Evolutionary conservation across 2,113 vertebrate genomes (phyloP).

Genomic region (Paraplagusia blochii): DNA sequence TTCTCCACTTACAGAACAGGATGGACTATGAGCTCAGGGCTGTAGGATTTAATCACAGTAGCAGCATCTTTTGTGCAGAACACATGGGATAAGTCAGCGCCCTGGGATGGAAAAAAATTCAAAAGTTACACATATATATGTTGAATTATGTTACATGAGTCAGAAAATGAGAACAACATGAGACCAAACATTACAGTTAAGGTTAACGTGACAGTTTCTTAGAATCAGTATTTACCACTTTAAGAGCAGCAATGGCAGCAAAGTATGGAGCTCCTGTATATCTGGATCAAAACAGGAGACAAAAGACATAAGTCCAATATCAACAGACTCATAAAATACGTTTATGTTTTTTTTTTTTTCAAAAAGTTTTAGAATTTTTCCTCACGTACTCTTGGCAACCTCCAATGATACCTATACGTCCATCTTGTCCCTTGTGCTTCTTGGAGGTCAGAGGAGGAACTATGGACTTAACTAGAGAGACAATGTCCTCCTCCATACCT

Average conservation of each 20-base stretch:
- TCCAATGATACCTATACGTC: slow-evolving; percentile 89
- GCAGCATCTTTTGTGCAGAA: slow-evolving; percentile 96
- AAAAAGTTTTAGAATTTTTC: neutral
- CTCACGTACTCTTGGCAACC: slow-evolving; percentile 94
- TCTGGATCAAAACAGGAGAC: slow-evolving; percentile 59
- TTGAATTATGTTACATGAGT: too few relatives aligned
- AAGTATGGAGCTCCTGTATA: slow-evolving; percentile 98
- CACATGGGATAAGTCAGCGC: slow-evolving; percentile 94
- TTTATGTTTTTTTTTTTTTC: slow-evolving; percentile 1
- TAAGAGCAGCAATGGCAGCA: slow-evolving; percentile 93
- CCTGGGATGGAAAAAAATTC: slow-evolving; percentile 74
- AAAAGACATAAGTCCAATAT: neutral
- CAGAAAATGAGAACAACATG: too few relatives aligned
- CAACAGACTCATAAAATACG: neutral
- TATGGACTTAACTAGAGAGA: slow-evolving; percentile 83
- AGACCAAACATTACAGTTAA: neutral
- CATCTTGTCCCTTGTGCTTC: slow-evolving; percentile 95
- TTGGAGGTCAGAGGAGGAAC: slow-evolving; percentile 84
- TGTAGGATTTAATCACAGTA: slow-evolving; percentile 94
- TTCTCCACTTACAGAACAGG: slow-evolving; percentile 90
- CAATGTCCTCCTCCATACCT: slow-evolving; percentile 83
- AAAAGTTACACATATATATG: neutral
- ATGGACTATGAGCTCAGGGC: slow-evolving; percentile 97
- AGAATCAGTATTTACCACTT: slow-evolving; percentile 84
- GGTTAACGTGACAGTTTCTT: neutral